Evolutionary conservation across 2,113 vertebrate genomes (phyloP), one percentile per base, ranked within the genome.

Genomic region (Caranx ignobilis): DNA sequence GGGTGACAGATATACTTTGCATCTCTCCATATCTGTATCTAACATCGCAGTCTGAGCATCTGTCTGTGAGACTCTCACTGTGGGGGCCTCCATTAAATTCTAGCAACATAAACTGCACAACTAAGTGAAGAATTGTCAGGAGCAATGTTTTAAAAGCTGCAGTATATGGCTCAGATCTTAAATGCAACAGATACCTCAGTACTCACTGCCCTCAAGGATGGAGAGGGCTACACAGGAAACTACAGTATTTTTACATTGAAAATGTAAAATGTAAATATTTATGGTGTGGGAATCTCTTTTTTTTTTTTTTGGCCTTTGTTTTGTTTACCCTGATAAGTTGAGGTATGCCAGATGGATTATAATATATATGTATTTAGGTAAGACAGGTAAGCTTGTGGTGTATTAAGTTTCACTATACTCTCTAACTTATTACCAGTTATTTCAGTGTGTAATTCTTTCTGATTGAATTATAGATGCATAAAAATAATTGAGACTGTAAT

Each of bases 391-490:
- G 13, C 15, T 59, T 59, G 39, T 60, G 35, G 19, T 66, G 0
- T 75, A 35, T 55, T 12, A 8, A 13, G n/a, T 21, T 6, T 71
- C 11, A 19, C 16, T 50, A 37, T 52, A 31, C 1, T 19, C 43
- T 3, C 2, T 66, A 47, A 43, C 75, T 80, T 21, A 69, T 59
- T 6, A n/a, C n/a, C 56, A 8, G 81, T 74, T 39, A 47, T 26
- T 65, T 77, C 43, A 4, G 18, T 68, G 52, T 76, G 85, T 75
- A 71, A 45, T 82, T 50, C 62, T 12, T 73, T 54, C 75, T 86
- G 71, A 80, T 89, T 10, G 41, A 86, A 65, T 82, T 78, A 81
- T 5, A 73, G 41, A 67, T 72, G 65, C 62, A 84, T 70, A 12
- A 26, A 63, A 79, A 73, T 63, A 81, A 79, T 72, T 21, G 57